Base-by-base conservation (phyloP, 35 echinoderm and acorn worm genomes). In the Strongylocentrotus purpuratus region DNA sequence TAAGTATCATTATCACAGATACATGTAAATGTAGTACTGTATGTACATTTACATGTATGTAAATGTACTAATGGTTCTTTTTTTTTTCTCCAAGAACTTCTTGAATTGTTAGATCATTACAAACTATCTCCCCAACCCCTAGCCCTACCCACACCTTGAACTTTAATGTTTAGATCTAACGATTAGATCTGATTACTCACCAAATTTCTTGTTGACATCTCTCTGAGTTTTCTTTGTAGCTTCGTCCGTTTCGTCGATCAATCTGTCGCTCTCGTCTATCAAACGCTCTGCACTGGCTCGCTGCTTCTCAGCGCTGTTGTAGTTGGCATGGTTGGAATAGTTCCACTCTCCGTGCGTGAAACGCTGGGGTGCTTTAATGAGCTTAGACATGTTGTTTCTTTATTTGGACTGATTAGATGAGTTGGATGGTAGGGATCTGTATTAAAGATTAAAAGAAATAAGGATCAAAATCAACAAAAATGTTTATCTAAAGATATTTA, bases 131-230 rank as follows among this genome's bases (percentile, higher is more conserved):
- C 10, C 10, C 15, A 55, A 55, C 15, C 50, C 50, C 50, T 55
- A 55, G 2, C 11, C 50, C 50, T 55, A 55, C 10, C 11, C 50
- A 55, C 50, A 55, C 10, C 50, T 55, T 55, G 9, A 2, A 55
- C 7, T 10, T 55, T 14, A 55, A 55, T 2, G 15, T 55, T 55
- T 55, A 55, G 50, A 50, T 50, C 13, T 50, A 50, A 50, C n/a
- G n/a, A n/a, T n/a, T n/a, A n/a, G n/a, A 10, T 86, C 41, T 45
- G 25, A 47, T 50, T 48, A 32, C 71, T 96, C 95, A 99, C 98
- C 98, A 93, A 99, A 99, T 96, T 99, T 99, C 95, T 99, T 99
- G 92, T 99, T 97, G 48, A 99, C 98, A 97, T 99, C 98, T 41
- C 98, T 91, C 95, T 99, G 98, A 45, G 97, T 99, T 85, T 95